A percentile compares a stretch with the other conserved stretches of the same genome.
Evolutionary conservation across 2,797 vertebrate species (phyloP).

Genomic region (Galago senegalensis): DNA sequence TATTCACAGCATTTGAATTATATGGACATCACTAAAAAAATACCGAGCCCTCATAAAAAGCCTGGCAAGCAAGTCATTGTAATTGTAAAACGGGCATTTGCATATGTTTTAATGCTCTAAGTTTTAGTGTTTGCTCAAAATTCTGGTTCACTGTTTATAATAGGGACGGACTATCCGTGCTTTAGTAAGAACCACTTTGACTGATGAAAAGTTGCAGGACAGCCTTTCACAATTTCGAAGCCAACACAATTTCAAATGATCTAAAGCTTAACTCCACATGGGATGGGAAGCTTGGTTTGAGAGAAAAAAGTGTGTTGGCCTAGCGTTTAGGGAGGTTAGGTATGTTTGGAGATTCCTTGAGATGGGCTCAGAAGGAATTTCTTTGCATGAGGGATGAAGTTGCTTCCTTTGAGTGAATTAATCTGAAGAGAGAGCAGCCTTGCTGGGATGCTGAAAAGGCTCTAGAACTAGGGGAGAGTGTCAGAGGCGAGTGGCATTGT

Average conservation of each 20-base stretch:
- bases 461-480: background rate
- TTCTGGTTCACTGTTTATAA: slow-evolving; percentile 22
- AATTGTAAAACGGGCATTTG: slow-evolving; percentile 26
- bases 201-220: slow-evolving; percentile 15
- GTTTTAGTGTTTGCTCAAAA: slow-evolving; percentile 59
- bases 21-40: slow-evolving; percentile 7
- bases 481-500: background rate
- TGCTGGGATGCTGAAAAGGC: background rate
- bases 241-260: background rate
- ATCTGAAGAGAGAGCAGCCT: background rate
- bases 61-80: background rate
- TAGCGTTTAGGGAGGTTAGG: background rate
- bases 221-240: background rate
- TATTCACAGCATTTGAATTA: slow-evolving; percentile 64
- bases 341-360: background rate
- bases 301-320: background rate
- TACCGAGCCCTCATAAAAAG: background rate
- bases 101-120: background rate
- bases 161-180: background rate
- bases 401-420: slow-evolving; percentile 32
- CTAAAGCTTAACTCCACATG: background rate
- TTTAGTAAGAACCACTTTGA: slow-evolving; percentile 44
- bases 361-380: background rate
- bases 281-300: background rate
- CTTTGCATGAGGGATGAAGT: slow-evolving; percentile 32